Evolutionary conservation across 2,888 invertebrate genomes (phyloP).

Genomic region (Neuroscelio doddi): DNA sequence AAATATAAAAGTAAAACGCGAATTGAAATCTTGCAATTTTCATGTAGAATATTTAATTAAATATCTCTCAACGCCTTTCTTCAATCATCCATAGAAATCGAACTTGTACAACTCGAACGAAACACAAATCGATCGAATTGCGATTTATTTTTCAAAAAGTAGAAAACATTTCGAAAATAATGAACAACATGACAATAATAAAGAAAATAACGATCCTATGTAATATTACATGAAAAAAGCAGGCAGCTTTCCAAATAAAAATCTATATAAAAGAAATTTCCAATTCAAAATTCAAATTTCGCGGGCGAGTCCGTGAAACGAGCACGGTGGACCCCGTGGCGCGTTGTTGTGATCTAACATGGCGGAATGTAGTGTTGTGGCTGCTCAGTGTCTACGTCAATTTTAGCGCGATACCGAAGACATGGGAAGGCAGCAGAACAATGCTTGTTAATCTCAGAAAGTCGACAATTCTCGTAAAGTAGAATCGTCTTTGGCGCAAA

Average conservation of each 20-base stretch:
- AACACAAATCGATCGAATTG: no score
- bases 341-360: slow-evolving; percentile 83
- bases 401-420: slow-evolving; percentile 65
- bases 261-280: background rate
- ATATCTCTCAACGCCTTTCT: no score
- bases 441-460: slow-evolving; percentile 45
- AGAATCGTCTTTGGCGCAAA: slow-evolving; percentile 20
- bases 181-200: no score
- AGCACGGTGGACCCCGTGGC: slow-evolving; percentile 75
- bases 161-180: no score
- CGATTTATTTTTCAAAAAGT: no score
- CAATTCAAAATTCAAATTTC: slow-evolving; percentile 51
- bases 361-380: slow-evolving; percentile 79
- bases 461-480: slow-evolving; percentile 43
- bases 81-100: no score
- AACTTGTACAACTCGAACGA: no score
- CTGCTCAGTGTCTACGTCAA: slow-evolving; percentile 75
- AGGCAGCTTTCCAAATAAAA: background rate
- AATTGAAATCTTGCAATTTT: no score
- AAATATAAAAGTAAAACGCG: no score
- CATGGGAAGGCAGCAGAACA: slow-evolving; percentile 32
- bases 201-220: no score
- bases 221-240: background rate
- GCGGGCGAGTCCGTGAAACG: slow-evolving; percentile 71
- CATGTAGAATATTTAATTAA: no score